Conservation (phyloP, 2,888 invertebrate species). For the Andrena fulva region DNA sequence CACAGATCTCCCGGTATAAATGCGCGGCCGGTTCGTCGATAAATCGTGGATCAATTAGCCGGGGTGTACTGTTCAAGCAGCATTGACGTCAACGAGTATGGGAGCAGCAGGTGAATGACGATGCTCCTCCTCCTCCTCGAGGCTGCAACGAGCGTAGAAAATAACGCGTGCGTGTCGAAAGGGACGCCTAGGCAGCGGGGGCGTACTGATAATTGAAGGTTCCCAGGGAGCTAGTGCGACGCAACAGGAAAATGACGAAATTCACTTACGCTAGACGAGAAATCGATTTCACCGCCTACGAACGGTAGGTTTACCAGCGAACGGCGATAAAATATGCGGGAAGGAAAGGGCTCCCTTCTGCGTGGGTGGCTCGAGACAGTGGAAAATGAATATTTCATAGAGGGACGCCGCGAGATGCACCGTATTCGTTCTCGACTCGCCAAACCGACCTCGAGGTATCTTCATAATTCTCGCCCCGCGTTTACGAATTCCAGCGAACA, state of each 20-base stretch:
- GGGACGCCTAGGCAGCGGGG: not conserved
- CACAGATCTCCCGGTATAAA: not conserved
- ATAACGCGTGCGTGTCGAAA: not conserved
- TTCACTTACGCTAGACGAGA: not conserved
- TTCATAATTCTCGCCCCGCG: constrained; percentile 31
- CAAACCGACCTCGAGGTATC: constrained; percentile 3
- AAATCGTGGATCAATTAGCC: constrained; percentile 32
- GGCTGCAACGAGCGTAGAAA: not conserved
- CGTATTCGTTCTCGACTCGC: constrained; percentile 12
- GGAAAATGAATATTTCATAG: constrained; percentile 54
- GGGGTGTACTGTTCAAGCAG: not conserved
- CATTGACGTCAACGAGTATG: constrained; percentile 28
- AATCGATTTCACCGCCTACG: constrained; percentile 28
- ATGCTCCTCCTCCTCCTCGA: not conserved
- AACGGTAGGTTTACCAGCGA: not conserved
- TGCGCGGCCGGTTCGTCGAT: not conserved
- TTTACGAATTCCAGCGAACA: not conserved
- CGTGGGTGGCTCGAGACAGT: constrained; percentile 29
- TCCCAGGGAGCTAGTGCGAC: not conserved
- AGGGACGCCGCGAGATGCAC: constrained; percentile 7
- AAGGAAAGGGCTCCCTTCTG: constrained; percentile 6
- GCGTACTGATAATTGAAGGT: constrained; percentile 8
- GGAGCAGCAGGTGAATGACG: constrained; percentile 3
- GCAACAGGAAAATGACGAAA: constrained; percentile 10
- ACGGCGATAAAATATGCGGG: constrained; percentile 22